Evolutionary conservation across 2,113 vertebrate genomes (phyloP), one percentile per base, ranked within the genome.

Genomic region (Otus sunia): DNA sequence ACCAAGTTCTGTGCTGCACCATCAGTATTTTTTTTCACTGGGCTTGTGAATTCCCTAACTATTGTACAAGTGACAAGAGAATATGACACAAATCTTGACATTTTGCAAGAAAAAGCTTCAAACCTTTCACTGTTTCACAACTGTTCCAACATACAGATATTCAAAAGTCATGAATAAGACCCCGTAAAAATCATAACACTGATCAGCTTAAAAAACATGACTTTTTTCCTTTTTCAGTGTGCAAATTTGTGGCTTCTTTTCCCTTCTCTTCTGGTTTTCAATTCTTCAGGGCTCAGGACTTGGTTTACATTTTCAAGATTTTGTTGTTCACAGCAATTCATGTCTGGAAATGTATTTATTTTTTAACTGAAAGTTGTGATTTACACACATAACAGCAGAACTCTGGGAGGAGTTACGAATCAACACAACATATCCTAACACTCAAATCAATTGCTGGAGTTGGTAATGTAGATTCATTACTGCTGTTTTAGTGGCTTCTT

Each of bases 291-390:
- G 36, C 32, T 84, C 63, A 66, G 14, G 12, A 60, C 12, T 52
- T 81, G 3, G 41, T 72, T 92, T 20, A 22, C 10, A n/a, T 67
- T 55, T 96, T 86, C 55, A 93, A 47, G 12, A 4, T 73, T 91
- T 90, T 82, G 36, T 81, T 81, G 16, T 80, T 96, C 29, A 49
- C 45, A 89, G n/a, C 14, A 86, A 34, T 73, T 80, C 10, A 32
- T 45, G 9, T 55, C 64, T 81, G 34, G 45, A 85, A 87, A 87
- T 32, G 27, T 66, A 50, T 91, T 76, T 86, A 64, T 55, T 94
- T 87, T 66, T 86, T 92, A 88, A 74, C 67, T 80, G 75, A 86
- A 94, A 90, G 29, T 72, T 90, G 50, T 74, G 90, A 88, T 94
- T 96, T 86, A 45, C 30, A 73, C 71, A 68, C 58, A 45, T 68